Evolutionary conservation across 2,888 invertebrate species (phyloP), one percentile per base, ranked within the genome.

Genomic region (Apamea monoglypha): DNA sequence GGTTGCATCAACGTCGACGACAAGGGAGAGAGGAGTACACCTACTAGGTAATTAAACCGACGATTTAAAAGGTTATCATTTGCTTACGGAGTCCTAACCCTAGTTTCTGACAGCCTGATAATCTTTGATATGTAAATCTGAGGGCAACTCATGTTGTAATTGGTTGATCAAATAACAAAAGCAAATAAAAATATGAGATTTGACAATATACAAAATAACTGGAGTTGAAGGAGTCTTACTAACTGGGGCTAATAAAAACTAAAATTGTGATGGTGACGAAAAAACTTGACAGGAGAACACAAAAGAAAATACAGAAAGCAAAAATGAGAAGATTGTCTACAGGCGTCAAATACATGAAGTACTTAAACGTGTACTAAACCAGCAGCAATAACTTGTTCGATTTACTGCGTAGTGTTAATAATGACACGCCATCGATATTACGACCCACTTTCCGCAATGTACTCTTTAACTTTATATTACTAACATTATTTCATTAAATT

Each of bases 1-100:
- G 98, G 98, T 18, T 98, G 98, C 92, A 95, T 97, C 78, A 95
- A 95, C 75, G 96, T 97, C 16, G 97, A 98, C 88, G 97, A 98
- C 89, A 97, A 98, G 90, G 98, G 98, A 6, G 96, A 97, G 81
- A 97, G 97, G 77, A 97, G 97, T 47, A 97, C 97, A 47, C 97
- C 97, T 64, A 97, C 97, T 0, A 97, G 97, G 95, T 96, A 90
- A 75, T 16, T 25, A 70, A 59, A 47, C 7, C 67, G 25, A 21
- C 32, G n/a, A 7, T 36, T 50, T n/a, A 61, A 32, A 40, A 7
- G 6, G 10, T 59, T 5, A 12, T 21, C 18, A 61, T 6, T 16
- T 59, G 5, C 6, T 47, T 16, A 53, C 6, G 8, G 8, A 25
- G 21, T 36, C 4, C 40, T 40, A n/a, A 1, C 40, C 10, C 7